These are phyloP conservation scores for Cactoblastis cactorum DNA, from an alignment of 2,888 invertebrate genomes.

Conservation along the genomic window DNA sequence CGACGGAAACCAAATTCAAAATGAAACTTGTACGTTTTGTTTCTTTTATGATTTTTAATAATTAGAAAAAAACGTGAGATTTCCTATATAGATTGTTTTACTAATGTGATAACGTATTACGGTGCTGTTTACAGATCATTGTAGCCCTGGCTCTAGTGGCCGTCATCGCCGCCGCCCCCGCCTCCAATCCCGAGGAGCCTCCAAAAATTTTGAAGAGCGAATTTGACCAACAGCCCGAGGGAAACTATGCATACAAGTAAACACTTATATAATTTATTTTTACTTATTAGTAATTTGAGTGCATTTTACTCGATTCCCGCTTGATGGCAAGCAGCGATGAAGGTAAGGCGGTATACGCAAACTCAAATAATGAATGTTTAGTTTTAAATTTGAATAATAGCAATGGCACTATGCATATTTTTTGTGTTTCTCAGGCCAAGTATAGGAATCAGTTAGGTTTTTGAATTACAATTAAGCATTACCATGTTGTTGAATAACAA, in stretches of 20 bases:
- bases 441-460: not conserved
- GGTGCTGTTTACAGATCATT: slow-evolving; percentile 23
- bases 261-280: too few species aligned
- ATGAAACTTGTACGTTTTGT: slow-evolving; percentile 67
- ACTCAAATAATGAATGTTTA: slow-evolving; percentile 3
- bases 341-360: too few species aligned
- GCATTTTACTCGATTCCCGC: too few species aligned
- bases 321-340: too few species aligned
- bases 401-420: not conserved
- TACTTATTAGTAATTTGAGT: too few species aligned
- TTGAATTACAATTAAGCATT: slow-evolving; percentile 8
- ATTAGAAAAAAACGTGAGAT: not conserved
- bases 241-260: slow-evolving; percentile 47
- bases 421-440: not conserved
- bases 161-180: slow-evolving; percentile 43
- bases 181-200: slow-evolving; percentile 18
- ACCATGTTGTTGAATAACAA: slow-evolving; percentile 10
- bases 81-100: not conserved
- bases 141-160: slow-evolving; percentile 56
- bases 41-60: not conserved
- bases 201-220: slow-evolving; percentile 42
- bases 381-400: not conserved
- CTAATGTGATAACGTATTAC: not conserved
- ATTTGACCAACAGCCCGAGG: slow-evolving; percentile 44
- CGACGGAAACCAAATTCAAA: slow-evolving; percentile 48